Percentiles rank a stretch among this genome's conserved stretches.
phyloP scores from a whole-genome alignment of 2,797 vertebrate genomes.

The Carcharodon carcharias region DNA sequence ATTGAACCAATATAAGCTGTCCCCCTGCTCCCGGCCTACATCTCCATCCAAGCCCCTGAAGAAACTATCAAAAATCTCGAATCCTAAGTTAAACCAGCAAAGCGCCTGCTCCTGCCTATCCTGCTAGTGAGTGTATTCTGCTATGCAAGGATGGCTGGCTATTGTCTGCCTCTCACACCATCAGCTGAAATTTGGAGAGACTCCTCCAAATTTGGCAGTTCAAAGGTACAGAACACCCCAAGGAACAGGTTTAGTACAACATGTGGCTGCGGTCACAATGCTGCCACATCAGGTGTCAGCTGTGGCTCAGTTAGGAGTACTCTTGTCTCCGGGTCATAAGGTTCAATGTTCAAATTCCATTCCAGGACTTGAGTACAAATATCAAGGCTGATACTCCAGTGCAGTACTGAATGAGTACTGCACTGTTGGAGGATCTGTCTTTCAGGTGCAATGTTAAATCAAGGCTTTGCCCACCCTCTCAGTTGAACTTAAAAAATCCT shows the following conservation, averaged over 20 bases:
- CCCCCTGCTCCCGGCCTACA: not conserved
- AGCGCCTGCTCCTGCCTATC: not conserved
- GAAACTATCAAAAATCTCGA: not conserved
- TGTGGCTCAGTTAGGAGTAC: too few species aligned
- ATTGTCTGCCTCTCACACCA: not conserved
- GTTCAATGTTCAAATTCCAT: too few species aligned
- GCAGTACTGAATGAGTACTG: too few species aligned
- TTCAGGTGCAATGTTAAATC: too few species aligned
- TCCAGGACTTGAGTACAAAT: too few species aligned
- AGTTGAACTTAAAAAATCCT: too few species aligned
- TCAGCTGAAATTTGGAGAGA: not conserved
- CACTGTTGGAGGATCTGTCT: too few species aligned
- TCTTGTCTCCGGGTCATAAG: too few species aligned
- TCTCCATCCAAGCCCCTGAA: not conserved
- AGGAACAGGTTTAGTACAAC: not conserved
- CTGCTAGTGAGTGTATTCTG: not conserved
- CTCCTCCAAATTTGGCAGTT: not conserved
- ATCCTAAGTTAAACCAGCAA: not conserved
- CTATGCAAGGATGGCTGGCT: too few species aligned
- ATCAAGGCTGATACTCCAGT: too few species aligned
- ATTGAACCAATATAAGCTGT: not conserved
- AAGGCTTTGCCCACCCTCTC: too few species aligned
- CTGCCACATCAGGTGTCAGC: too few species aligned
- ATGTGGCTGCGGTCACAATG: not conserved
- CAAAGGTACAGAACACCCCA: not conserved